Percentiles rank a stretch among this genome's conserved stretches.
Evolutionary conservation across 2,797 vertebrate species (phyloP).

Genomic region (Psittacula echo): DNA sequence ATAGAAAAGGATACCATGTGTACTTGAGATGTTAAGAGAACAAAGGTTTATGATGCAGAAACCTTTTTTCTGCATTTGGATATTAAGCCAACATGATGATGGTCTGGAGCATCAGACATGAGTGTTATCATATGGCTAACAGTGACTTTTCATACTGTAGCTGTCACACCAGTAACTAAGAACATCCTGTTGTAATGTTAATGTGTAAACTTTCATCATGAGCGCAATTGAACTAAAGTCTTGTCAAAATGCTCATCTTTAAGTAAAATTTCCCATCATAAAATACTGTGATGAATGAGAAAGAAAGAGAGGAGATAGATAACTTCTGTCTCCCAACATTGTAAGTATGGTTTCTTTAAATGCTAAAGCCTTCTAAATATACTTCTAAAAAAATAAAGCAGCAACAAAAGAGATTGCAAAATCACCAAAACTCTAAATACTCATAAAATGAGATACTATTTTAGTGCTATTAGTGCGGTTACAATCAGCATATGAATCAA

Average conservation of each 20-base stretch:
- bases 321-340: not conserved
- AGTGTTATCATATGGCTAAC: not conserved
- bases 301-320: not conserved
- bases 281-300: not conserved
- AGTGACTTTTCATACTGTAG: not conserved
- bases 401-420: not conserved
- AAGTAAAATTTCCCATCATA: not conserved
- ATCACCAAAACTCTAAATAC: not conserved
- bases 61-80: not conserved
- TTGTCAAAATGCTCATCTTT: not conserved
- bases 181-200: not conserved
- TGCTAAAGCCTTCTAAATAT: not conserved
- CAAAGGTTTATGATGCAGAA: not conserved
- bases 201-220: not conserved
- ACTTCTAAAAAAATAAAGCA: not conserved
- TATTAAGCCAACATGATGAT: not conserved
- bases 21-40: not conserved
- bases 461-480: not conserved
- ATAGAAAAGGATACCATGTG: not conserved
- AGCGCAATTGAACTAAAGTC: not conserved
- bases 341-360: not conserved
- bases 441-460: not conserved
- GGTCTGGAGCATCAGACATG: not conserved
- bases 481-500: not conserved
- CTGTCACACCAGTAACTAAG: not conserved